These are phyloP conservation scores for Atethmia centrago DNA, from an alignment of 2,888 invertebrate genomes.

Conservation along the genomic window DNA sequence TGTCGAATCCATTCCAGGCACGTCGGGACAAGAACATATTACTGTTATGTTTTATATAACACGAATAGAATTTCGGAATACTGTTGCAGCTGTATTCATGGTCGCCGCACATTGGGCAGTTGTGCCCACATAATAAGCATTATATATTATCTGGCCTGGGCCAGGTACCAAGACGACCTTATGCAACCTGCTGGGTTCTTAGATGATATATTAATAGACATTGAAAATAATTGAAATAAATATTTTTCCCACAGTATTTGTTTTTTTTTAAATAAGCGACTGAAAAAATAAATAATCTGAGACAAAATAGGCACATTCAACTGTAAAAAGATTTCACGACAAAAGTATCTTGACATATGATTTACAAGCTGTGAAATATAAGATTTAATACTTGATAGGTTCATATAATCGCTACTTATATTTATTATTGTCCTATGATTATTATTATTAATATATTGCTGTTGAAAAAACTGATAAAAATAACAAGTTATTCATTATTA, in stretches of 20 bases:
- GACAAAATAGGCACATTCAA: constrained; percentile 1
- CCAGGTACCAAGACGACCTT: constrained; percentile 12
- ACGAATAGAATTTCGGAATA: constrained; percentile 11
- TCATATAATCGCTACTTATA: constrained; percentile 11
- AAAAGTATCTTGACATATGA: constrained; percentile 17
- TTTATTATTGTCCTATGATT: no score
- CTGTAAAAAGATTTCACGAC: constrained; percentile 2
- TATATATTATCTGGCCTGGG: constrained; percentile 18
- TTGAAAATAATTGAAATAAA: no score
- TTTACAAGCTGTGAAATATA: constrained; percentile 18
- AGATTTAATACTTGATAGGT: constrained; percentile 18
- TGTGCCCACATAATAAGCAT: constrained; percentile 16
- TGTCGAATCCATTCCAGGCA: constrained; percentile 20
- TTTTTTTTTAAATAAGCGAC: no score
- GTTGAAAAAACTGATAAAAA: no score
- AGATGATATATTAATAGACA: constrained; percentile 1
- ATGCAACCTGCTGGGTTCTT: constrained; percentile 20
- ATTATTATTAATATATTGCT: no score
- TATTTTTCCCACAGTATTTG: no score
- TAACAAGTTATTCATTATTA: no score
- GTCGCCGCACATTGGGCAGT: constrained; percentile 18
- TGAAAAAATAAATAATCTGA: no score
- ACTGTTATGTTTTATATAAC: constrained; percentile 12
- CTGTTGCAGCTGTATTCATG: constrained; percentile 11
- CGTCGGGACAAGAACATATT: constrained; percentile 15